These are phyloP conservation scores for Porites cylindrica DNA, from an alignment of 92 coral and sea anemone genomes.

Conservation along the genomic window DNA sequence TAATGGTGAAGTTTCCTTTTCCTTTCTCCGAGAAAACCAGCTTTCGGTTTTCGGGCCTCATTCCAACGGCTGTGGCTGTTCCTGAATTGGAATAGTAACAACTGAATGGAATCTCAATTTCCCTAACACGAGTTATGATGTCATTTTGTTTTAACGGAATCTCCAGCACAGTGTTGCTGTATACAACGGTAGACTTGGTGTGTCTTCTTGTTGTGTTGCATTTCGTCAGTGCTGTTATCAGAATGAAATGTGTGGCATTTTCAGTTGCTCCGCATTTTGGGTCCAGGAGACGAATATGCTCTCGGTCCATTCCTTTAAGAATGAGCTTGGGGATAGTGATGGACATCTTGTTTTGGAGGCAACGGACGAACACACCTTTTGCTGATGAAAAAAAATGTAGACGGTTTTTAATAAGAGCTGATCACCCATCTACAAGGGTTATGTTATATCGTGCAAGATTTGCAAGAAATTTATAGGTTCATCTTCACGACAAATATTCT, in stretches of 20 bases:
- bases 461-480: too few species aligned
- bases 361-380: not conserved
- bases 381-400: not conserved
- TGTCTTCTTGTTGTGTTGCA: slow-evolving; percentile 3
- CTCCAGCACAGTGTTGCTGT: slow-evolving; percentile 28
- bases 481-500: too few species aligned
- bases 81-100: slow-evolving; percentile 25
- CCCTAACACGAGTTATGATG: slow-evolving; percentile 27
- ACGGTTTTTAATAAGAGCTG: not conserved
- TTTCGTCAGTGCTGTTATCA: slow-evolving; percentile 30
- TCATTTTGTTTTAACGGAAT: not conserved
- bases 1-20: slow-evolving; percentile 22
- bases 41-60: slow-evolving; percentile 15
- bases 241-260: slow-evolving; percentile 9
- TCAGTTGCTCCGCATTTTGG: slow-evolving; percentile 32
- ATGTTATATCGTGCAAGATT: too few species aligned
- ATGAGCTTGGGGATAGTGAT: slow-evolving; percentile 20
- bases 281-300: slow-evolving; percentile 37
- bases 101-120: slow-evolving; percentile 42
- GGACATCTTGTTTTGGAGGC: slow-evolving; percentile 26
- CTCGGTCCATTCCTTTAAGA: slow-evolving; percentile 32
- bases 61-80: slow-evolving; percentile 13
- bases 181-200: slow-evolving; percentile 26
- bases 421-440: not conserved
- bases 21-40: slow-evolving; percentile 19